These are phyloP conservation scores for Folsomia manolachei DNA, from an alignment of 2,888 invertebrate genomes.

Conservation along the genomic window DNA sequence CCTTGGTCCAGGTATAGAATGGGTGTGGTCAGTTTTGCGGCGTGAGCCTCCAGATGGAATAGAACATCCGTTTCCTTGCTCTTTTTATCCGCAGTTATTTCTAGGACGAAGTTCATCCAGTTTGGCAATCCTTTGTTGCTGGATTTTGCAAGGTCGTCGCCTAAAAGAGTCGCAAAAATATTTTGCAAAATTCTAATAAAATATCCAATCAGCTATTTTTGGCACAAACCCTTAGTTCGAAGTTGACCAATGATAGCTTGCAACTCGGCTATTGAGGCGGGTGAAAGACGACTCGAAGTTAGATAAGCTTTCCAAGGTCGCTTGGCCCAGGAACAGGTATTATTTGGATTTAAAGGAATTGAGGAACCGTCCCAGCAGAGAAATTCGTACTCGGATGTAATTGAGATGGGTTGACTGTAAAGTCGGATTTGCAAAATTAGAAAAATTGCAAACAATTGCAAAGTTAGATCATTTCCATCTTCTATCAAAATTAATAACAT, in stretches of 20 bases:
- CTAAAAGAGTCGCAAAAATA: neutral
- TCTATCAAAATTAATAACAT: neutral
- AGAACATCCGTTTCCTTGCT: slow-evolving; percentile 7
- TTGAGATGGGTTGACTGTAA: slow-evolving; percentile 9
- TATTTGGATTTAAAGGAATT: slow-evolving; percentile 26
- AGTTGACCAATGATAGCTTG: slow-evolving; percentile 30
- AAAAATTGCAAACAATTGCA: neutral
- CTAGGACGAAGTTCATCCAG: slow-evolving; percentile 28
- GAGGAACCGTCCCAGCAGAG: slow-evolving; percentile 43
- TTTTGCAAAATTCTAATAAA: too few species aligned
- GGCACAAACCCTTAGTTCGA: neutral
- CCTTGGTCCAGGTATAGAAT: slow-evolving; percentile 23
- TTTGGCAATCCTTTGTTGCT: slow-evolving; percentile 11
- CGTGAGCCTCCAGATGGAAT: slow-evolving; percentile 23
- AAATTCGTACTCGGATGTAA: slow-evolving; percentile 30
- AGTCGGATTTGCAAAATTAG: neutral
- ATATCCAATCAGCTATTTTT: too few species aligned
- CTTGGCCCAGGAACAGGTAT: slow-evolving; percentile 43
- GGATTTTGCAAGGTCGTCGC: neutral
- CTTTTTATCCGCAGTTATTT: slow-evolving; percentile 21
- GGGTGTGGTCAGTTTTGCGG: slow-evolving; percentile 33
- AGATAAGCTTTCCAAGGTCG: slow-evolving; percentile 33
- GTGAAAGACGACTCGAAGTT: slow-evolving; percentile 26
- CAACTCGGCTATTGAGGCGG: slow-evolving; percentile 28
- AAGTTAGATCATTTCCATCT: too few species aligned